Percentiles rank a stretch among this genome's conserved stretches.
Evolutionary conservation across 2,113 vertebrate species (phyloP).

Genomic region (Aix galericulata): DNA sequence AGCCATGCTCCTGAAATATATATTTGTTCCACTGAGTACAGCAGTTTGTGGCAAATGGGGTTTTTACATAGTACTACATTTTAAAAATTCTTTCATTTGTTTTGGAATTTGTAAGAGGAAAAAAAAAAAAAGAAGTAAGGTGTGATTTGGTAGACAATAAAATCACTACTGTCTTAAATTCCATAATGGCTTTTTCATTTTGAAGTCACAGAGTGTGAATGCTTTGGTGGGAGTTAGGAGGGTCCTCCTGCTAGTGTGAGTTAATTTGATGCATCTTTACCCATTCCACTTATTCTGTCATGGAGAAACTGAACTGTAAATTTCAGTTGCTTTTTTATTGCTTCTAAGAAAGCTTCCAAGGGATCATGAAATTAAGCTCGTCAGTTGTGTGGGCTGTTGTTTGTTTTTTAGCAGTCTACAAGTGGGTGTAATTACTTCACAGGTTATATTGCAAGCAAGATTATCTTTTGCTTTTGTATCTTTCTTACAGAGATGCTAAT

Average conservation of each 20-base stretch:
- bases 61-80: background rate
- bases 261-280: background rate
- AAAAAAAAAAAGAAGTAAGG: background rate
- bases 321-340: background rate
- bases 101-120: constrained; percentile 31
- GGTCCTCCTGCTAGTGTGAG: background rate
- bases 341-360: background rate
- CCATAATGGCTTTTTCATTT: background rate
- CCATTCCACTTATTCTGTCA: background rate
- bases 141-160: constrained; percentile 62
- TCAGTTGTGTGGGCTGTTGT: background rate
- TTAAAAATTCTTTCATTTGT: background rate
- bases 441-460: background rate
- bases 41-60: constrained; percentile 13
- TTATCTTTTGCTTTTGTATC: background rate
- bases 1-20: constrained; percentile 15
- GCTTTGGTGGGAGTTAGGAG: background rate
- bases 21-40: constrained; percentile 43
- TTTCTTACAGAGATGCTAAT: background rate
- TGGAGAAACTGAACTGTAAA: background rate
- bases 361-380: background rate
- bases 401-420: background rate
- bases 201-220: background rate
- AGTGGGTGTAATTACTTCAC: background rate
- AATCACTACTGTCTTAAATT: constrained; percentile 45